A percentile compares a stretch with the other conserved stretches of the same genome.
Conservation (phyloP, 2,797 vertebrate genomes). For the Ceryle rudis region DNA sequence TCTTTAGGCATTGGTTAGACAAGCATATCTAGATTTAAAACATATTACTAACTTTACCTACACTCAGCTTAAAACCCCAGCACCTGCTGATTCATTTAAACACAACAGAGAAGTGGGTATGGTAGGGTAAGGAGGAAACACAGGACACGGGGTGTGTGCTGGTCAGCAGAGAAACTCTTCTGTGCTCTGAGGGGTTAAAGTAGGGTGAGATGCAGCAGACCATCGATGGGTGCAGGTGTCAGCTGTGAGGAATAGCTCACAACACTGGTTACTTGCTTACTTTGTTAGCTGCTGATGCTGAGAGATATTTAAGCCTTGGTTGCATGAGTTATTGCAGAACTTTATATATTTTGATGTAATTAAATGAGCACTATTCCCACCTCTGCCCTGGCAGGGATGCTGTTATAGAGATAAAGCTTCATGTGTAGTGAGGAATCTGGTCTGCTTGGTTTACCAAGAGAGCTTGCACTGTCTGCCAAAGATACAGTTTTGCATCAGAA, state of each 20-base stretch:
- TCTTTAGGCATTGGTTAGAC: not conserved
- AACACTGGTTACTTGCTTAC: rapidly evolving
- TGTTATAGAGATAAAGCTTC: not conserved
- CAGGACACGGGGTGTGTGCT: not conserved
- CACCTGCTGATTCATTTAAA: not conserved
- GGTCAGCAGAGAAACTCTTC: not conserved
- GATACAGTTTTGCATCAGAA: not conserved
- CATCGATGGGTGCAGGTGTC: rapidly evolving
- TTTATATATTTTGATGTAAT: not conserved
- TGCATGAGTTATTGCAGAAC: not conserved
- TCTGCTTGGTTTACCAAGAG: not conserved
- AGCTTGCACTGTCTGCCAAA: not conserved
- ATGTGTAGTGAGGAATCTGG: rapidly evolving
- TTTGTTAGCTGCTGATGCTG: not conserved
- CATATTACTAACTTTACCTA: not conserved
- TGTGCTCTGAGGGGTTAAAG: not conserved
- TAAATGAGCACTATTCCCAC: not conserved
- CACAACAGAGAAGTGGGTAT: not conserved
- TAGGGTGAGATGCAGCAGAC: not conserved
- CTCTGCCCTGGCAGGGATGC: not conserved
- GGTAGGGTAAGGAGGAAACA: not conserved
- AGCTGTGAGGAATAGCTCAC: not conserved
- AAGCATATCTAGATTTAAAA: not conserved
- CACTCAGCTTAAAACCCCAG: not conserved
- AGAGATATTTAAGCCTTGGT: not conserved